Percentiles rank a stretch among this genome's conserved stretches.
phyloP scores from a whole-genome alignment of 2,888 invertebrate species.

The Caenorhabditis sp. region DNA sequence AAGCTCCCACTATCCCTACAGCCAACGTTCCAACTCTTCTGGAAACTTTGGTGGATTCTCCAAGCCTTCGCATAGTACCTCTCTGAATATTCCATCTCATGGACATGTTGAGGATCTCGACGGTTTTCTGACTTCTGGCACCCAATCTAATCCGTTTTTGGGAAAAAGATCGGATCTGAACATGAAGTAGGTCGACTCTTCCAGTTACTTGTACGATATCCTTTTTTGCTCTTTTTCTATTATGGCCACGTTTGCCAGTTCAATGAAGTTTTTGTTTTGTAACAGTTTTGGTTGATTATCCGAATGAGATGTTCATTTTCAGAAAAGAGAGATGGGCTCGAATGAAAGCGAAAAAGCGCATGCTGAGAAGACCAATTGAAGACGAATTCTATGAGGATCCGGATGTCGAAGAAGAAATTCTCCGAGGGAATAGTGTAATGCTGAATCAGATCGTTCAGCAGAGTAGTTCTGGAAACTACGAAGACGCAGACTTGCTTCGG shows the following conservation, averaged over 20 bases:
- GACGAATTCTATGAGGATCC: slow-evolving; percentile 60
- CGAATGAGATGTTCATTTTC: slow-evolving; percentile 10
- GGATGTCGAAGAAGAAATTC: slow-evolving; percentile 64
- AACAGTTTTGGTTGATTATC: background rate
- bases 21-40: slow-evolving; percentile 29
- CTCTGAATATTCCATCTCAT: slow-evolving; percentile 54
- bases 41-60: slow-evolving; percentile 25
- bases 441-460: slow-evolving; percentile 64
- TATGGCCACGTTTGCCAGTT: slow-evolving; percentile 5
- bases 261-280: slow-evolving; percentile 18
- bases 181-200: slow-evolving; percentile 44
- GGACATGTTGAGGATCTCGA: slow-evolving; percentile 59
- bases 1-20: slow-evolving; percentile 55
- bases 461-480: slow-evolving; percentile 51
- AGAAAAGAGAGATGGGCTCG: slow-evolving; percentile 65
- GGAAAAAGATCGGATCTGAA: slow-evolving; percentile 39
- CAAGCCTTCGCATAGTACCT: slow-evolving; percentile 22
- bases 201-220: slow-evolving; percentile 11
- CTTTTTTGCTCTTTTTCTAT: slow-evolving; percentile 2
- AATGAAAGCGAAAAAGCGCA: slow-evolving; percentile 63
- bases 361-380: slow-evolving; percentile 61
- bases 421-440: slow-evolving; percentile 60
- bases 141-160: slow-evolving; percentile 19
- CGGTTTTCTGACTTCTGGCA: slow-evolving; percentile 11
- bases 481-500: slow-evolving; percentile 60